phyloP scores from a whole-genome alignment of 1,140 invertebrate species.

The Tenebrio molitor region DNA sequence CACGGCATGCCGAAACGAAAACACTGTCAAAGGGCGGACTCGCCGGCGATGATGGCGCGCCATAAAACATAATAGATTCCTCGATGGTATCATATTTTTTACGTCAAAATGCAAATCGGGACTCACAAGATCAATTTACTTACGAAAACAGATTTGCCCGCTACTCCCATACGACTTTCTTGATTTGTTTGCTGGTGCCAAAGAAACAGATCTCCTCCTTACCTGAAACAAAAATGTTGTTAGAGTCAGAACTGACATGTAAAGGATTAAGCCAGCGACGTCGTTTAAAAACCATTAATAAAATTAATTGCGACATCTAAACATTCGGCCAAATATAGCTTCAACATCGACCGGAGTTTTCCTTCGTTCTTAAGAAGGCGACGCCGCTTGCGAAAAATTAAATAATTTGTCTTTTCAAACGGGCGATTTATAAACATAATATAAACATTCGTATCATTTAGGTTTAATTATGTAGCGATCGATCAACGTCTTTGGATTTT shows the following conservation, averaged over 20 bases:
- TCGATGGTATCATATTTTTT: constrained; percentile 17
- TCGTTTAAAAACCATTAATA: constrained; percentile 6
- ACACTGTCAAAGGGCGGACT: constrained; percentile 8
- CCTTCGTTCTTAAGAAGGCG: neutral
- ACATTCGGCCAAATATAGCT: constrained; percentile 14
- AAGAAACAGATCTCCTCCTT: constrained; percentile 11
- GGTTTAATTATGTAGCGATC: constrained; percentile 16
- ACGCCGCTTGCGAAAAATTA: constrained; percentile 2
- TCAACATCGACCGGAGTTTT: neutral
- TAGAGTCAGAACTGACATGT: neutral
- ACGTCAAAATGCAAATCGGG: constrained; percentile 25
- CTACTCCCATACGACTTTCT: constrained; percentile 4
- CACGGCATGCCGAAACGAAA: constrained; percentile 28
- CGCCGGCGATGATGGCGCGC: neutral
- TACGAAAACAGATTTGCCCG: constrained; percentile 14
- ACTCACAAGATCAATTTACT: constrained; percentile 15
- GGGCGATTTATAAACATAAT: constrained; percentile 1
- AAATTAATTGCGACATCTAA: constrained; percentile 17
- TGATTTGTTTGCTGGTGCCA: constrained; percentile 3
- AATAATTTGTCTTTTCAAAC: constrained; percentile 20
- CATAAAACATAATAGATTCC: constrained; percentile 30
- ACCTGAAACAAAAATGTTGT: constrained; percentile 18
- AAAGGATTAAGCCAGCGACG: neutral
- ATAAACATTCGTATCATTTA: constrained; percentile 6
- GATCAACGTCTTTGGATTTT: neutral